Base-by-base conservation (phyloP, 2,888 invertebrate species). In the Sphaeridia pumilis region DNA sequence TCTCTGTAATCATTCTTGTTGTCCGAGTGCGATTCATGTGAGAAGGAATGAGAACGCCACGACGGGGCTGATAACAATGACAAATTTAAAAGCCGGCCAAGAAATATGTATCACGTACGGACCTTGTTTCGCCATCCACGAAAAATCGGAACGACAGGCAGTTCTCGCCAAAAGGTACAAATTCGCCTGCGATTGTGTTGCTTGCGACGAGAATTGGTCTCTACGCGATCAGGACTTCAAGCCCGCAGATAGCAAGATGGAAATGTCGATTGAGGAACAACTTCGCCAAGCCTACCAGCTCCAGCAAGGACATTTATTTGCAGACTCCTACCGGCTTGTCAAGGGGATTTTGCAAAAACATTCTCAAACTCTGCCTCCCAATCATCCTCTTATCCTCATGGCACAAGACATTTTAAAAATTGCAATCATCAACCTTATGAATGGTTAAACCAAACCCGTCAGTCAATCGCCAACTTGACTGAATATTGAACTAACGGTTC, bases 31-130 rank as follows among this genome's bases (percentile, higher is more conserved):
- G 3, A 55, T 63, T 44, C 61, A 59, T 20, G 56, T 61, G 3
- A 36, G 59, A 28, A 54, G 53, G 24, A 27, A 52, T 3, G 53
- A 47, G 12, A 46, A 42, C 7, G 48, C 54, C 3, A 51, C 46
- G 38, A 59, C 62, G 1, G 52, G 58, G n/a, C 52, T 64, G n/a
- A 52, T 64, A 3, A 55, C 59, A 17, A 20, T 64, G 17, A 57
- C 52, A 43, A 54, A 45, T 48, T 24, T 64, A 5, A 34, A 42
- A 5, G 24, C 48, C 1, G 63, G 61, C 1, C 61, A 63, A 21
- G 64, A 64, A 52, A 47, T 64, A 17, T 58, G 57, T 20, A 63
- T 64, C 12, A 58, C 59, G 22, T 64, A 64, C 36, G 60, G 60
- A 14, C 63, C 64, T 7, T 35, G 53, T 4, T 64, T 60, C 44